Conservation (phyloP, 1,140 invertebrate genomes). For the Harlomillsia oculata region DNA sequence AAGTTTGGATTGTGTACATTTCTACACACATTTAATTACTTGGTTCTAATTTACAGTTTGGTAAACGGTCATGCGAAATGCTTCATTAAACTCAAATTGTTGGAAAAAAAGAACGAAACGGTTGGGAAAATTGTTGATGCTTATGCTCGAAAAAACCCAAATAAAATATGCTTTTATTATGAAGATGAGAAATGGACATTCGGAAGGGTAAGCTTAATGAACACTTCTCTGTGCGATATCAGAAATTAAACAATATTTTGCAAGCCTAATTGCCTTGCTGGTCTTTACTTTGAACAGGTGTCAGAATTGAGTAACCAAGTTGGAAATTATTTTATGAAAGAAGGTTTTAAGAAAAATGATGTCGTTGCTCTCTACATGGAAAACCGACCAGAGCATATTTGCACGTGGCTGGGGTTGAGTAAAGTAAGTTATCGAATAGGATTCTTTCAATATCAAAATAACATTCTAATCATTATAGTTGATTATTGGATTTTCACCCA, state of each 20-base stretch:
- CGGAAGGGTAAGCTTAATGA: constrained; percentile 45
- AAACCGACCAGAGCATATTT: constrained; percentile 45
- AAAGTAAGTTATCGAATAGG: constrained; percentile 36
- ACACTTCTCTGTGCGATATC: neutral
- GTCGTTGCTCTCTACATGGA: constrained; percentile 51
- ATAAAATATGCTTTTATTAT: constrained; percentile 42
- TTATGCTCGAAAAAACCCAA: constrained; percentile 35
- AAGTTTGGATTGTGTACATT: too few relatives aligned
- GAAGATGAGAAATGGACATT: constrained; percentile 46
- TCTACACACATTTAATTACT: too few relatives aligned
- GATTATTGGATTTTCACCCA: neutral
- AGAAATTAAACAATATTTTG: constrained; percentile 10
- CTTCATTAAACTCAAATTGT: constrained; percentile 2
- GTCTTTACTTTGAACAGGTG: constrained; percentile 36
- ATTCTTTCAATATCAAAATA: neutral
- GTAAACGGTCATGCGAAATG: constrained; percentile 4
- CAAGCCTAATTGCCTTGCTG: constrained; percentile 29
- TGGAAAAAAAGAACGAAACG: constrained; percentile 34
- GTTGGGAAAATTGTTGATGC: constrained; percentile 38
- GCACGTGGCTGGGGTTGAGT: constrained; percentile 48
- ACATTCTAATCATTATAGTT: neutral
- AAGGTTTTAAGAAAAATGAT: constrained; percentile 44
- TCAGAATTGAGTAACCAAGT: constrained; percentile 44
- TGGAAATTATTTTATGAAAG: constrained; percentile 42
- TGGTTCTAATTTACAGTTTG: constrained; percentile 12